Evolutionary conservation across 2,113 vertebrate genomes (phyloP).

Genomic region (Chrysochloris asiatica): DNA sequence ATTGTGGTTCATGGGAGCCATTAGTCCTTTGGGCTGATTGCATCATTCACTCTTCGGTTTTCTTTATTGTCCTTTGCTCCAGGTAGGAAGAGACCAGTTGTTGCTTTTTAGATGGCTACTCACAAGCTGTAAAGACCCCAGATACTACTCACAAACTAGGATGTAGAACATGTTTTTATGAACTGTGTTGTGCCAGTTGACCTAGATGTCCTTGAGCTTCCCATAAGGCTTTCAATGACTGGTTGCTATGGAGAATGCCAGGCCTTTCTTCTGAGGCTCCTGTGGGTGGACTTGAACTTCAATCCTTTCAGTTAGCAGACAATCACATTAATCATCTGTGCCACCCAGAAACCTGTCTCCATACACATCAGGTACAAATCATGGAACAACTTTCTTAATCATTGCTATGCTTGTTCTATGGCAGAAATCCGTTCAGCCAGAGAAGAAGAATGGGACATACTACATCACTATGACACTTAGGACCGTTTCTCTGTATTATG

Average conservation of each 20-base stretch:
- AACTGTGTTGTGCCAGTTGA: no score
- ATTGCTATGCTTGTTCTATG: neutral
- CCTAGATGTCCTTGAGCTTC: no score
- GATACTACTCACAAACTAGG: no score
- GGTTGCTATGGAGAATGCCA: neutral
- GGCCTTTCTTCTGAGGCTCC: neutral
- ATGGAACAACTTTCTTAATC: neutral
- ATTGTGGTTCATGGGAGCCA: no score
- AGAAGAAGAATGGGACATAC: neutral
- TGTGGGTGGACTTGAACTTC: neutral
- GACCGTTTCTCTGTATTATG: accelerated
- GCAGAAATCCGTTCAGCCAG: neutral
- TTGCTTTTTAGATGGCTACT: no score
- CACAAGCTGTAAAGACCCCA: no score
- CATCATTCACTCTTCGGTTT: no score
- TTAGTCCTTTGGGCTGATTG: no score
- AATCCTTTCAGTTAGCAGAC: neutral
- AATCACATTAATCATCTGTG: neutral
- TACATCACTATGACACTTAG: neutral
- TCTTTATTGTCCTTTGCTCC: no score
- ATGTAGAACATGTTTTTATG: no score
- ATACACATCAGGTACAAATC: neutral
- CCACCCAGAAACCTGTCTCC: neutral
- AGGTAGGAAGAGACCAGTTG: no score
- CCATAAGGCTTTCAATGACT: neutral